Evolutionary conservation across 2,888 invertebrate genomes (phyloP).

Genomic region (Ryuthela nishihirai): DNA sequence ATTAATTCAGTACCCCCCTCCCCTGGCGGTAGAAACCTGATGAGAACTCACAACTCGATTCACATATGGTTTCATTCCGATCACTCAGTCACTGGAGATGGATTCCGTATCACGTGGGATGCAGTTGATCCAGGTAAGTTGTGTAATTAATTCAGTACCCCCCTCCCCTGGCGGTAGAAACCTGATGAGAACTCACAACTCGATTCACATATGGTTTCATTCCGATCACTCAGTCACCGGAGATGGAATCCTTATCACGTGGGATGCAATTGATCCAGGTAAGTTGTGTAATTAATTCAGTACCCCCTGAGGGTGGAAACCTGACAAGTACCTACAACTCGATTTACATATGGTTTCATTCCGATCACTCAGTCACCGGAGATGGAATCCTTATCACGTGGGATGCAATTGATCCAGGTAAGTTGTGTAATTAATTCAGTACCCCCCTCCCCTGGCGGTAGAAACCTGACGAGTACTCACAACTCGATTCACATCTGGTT

Average conservation of each 20-base stretch:
- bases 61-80: slow-evolving; percentile 81
- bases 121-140: slow-evolving; percentile 61
- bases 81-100: slow-evolving; percentile 60
- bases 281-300: too few relatives aligned
- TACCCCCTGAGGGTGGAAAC: too few relatives aligned
- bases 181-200: slow-evolving; percentile 71
- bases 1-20: too few relatives aligned
- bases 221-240: slow-evolving; percentile 64
- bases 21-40: slow-evolving; percentile 65
- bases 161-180: too few relatives aligned
- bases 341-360: slow-evolving; percentile 75
- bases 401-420: slow-evolving; percentile 66
- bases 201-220: slow-evolving; percentile 74
- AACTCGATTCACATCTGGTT: slow-evolving; percentile 77
- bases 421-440: too few relatives aligned
- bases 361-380: slow-evolving; percentile 62
- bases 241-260: slow-evolving; percentile 72
- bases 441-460: too few relatives aligned
- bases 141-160: too few relatives aligned
- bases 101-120: slow-evolving; percentile 76
- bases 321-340: slow-evolving; percentile 72
- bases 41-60: slow-evolving; percentile 70
- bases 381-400: slow-evolving; percentile 76
- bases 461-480: slow-evolving; percentile 70
- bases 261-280: slow-evolving; percentile 68